phyloP scores from a whole-genome alignment of 2,888 invertebrate genomes.

The Phoronis australis region DNA sequence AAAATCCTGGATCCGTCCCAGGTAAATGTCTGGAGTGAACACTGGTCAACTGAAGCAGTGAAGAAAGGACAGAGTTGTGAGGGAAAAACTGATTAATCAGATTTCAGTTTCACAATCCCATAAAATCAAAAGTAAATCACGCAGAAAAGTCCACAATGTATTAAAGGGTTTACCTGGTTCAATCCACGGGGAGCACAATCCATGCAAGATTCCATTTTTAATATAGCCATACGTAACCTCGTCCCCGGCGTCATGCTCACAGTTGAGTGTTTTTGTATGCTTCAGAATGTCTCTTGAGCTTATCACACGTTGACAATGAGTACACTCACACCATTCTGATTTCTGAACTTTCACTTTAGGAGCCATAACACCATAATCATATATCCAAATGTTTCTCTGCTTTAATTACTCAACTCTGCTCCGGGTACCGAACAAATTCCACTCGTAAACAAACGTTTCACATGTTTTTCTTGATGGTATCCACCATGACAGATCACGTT shows the following conservation, averaged over 20 bases:
- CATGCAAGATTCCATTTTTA: slow-evolving; percentile 14
- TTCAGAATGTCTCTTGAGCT: slow-evolving; percentile 18
- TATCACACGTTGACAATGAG: slow-evolving; percentile 21
- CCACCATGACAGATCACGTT: too few species aligned
- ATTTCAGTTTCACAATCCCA: too few species aligned
- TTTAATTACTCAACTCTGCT: too few species aligned
- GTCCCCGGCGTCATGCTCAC: background rate
- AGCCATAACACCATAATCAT: too few species aligned
- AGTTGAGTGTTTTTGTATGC: slow-evolving; percentile 21
- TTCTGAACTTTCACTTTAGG: slow-evolving; percentile 17
- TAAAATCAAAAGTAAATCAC: too few species aligned
- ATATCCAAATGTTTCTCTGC: too few species aligned
- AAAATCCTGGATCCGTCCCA: too few species aligned
- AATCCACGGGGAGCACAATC: slow-evolving; percentile 11
- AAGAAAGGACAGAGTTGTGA: background rate
- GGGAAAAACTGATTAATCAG: too few species aligned
- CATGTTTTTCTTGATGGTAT: background rate
- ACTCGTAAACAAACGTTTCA: background rate
- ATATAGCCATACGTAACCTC: slow-evolving; percentile 18
- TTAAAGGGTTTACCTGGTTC: background rate
- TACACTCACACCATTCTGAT: slow-evolving; percentile 27
- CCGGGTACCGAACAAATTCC: background rate
- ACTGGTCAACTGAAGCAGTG: slow-evolving; percentile 1
- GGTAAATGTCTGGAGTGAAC: background rate
- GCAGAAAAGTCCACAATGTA: too few species aligned